phyloP scores from a whole-genome alignment of 2,113 vertebrate species.

The Ptyas mucosa region DNA sequence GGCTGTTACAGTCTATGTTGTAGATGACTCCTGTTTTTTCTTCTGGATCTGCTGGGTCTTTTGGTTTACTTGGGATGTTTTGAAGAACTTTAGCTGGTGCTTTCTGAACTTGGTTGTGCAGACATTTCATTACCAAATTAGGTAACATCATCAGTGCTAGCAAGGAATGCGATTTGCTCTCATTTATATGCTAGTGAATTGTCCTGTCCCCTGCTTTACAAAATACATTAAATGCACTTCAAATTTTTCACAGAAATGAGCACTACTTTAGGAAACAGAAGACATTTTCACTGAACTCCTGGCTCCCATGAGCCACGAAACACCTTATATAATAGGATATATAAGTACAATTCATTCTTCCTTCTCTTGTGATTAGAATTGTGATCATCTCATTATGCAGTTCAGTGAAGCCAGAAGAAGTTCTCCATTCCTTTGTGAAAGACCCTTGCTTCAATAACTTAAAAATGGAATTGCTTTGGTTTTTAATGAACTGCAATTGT shows the following conservation, averaged over 20 bases:
- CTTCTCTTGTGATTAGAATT: conserved; percentile 49
- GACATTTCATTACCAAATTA: neutral
- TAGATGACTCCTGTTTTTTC: too few species aligned
- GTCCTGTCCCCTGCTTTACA: neutral
- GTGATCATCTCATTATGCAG: conserved; percentile 61
- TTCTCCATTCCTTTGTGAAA: conserved; percentile 32
- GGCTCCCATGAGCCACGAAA: conserved; percentile 53
- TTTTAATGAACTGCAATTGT: neutral
- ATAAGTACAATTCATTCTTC: conserved; percentile 54
- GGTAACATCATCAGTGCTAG: neutral
- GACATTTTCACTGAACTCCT: conserved; percentile 45
- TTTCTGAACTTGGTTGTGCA: neutral
- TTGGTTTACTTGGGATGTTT: neutral
- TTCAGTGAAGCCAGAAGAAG: conserved; percentile 63
- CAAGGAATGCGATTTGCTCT: neutral
- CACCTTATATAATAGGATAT: conserved; percentile 45
- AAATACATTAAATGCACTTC: conserved; percentile 35
- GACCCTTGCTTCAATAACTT: conserved; percentile 25
- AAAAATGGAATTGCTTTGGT: neutral
- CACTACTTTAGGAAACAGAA: conserved; percentile 38
- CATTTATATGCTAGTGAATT: neutral
- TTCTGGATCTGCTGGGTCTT: neutral
- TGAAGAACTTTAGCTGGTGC: neutral
- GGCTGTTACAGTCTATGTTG: too few species aligned
- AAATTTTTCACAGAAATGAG: conserved; percentile 14